Conservation (phyloP, 2,888 invertebrate species). For the Chymomyza procnemis region DNA sequence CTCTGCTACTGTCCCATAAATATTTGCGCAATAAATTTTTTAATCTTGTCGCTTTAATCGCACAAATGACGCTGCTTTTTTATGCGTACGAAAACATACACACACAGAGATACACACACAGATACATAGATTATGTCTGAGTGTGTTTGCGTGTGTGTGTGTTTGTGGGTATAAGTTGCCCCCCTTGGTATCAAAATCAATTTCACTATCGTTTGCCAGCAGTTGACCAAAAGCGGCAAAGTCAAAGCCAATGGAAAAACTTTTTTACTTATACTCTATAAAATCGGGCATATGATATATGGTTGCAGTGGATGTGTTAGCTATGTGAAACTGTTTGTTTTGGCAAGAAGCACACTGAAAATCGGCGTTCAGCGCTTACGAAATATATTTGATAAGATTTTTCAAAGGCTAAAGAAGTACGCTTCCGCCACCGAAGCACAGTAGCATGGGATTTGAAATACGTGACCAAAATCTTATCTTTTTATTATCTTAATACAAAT, state of each 20-base stretch:
- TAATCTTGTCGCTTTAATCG: conserved; percentile 79
- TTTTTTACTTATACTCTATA: not conserved
- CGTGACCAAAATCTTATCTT: too few relatives aligned
- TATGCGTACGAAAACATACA: conserved; percentile 36
- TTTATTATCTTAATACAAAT: too few relatives aligned
- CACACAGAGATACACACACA: conserved; percentile 14
- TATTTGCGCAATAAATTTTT: conserved; percentile 80
- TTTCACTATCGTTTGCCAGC: conserved; percentile 68
- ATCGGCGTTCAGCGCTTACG: too few relatives aligned
- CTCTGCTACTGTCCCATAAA: conserved; percentile 72
- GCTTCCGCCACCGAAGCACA: too few relatives aligned
- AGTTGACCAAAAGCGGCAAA: conserved; percentile 12
- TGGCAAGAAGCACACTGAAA: too few relatives aligned
- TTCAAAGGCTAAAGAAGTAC: too few relatives aligned
- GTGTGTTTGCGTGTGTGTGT: too few relatives aligned
- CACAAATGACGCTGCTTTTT: conserved; percentile 77
- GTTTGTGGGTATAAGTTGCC: conserved; percentile 29
- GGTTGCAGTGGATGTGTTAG: not conserved
- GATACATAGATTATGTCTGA: conserved; percentile 34
- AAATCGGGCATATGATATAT: not conserved
- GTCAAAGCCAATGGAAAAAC: not conserved
- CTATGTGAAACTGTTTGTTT: not conserved
- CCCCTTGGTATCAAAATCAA: conserved; percentile 74
- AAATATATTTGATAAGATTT: too few relatives aligned
- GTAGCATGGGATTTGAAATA: too few relatives aligned